These are phyloP conservation scores for Sander vitreus DNA, from an alignment of 2,113 vertebrate species.

Conservation along the genomic window DNA sequence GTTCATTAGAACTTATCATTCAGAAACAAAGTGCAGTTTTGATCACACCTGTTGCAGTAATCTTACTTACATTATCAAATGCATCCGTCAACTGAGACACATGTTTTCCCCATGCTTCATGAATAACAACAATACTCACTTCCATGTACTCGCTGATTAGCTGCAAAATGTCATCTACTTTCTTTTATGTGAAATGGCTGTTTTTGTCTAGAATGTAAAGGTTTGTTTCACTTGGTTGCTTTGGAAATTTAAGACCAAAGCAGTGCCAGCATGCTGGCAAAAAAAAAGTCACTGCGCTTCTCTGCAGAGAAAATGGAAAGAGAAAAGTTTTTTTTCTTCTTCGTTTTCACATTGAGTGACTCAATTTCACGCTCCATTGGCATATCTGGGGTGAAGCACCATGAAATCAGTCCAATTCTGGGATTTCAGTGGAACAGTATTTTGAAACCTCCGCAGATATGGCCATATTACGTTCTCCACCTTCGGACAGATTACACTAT, in stretches of 20 bases:
- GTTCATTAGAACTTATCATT: slow-evolving; percentile 20
- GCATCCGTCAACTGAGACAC: slow-evolving; percentile 35
- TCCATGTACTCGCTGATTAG: slow-evolving; percentile 55
- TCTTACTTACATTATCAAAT: slow-evolving; percentile 25
- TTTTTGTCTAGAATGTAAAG: slow-evolving; percentile 50
- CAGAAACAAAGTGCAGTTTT: neutral
- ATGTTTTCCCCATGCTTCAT: slow-evolving; percentile 5
- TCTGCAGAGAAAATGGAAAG: slow-evolving; percentile 66
- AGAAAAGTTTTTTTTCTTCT: slow-evolving; percentile 67
- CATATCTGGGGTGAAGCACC: slow-evolving; percentile 85
- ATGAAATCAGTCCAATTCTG: slow-evolving; percentile 88
- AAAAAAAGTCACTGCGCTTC: slow-evolving; percentile 50
- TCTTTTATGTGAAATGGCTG: slow-evolving; percentile 53
- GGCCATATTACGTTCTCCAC: slow-evolving; percentile 81
- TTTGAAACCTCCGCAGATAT: slow-evolving; percentile 86
- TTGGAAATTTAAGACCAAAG: slow-evolving; percentile 66
- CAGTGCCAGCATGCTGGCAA: slow-evolving; percentile 48
- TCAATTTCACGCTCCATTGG: slow-evolving; percentile 89
- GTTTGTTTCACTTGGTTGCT: slow-evolving; percentile 70
- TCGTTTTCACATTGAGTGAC: slow-evolving; percentile 84
- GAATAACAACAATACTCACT: slow-evolving; percentile 40
- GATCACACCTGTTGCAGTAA: slow-evolving; percentile 46
- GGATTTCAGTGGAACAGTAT: slow-evolving; percentile 86
- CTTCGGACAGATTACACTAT: slow-evolving; percentile 80
- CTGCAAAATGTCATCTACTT: slow-evolving; percentile 53